These are phyloP conservation scores for Dicerorhinus sumatrensis DNA, from an alignment of 2,113 vertebrate species.

Conservation along the genomic window DNA sequence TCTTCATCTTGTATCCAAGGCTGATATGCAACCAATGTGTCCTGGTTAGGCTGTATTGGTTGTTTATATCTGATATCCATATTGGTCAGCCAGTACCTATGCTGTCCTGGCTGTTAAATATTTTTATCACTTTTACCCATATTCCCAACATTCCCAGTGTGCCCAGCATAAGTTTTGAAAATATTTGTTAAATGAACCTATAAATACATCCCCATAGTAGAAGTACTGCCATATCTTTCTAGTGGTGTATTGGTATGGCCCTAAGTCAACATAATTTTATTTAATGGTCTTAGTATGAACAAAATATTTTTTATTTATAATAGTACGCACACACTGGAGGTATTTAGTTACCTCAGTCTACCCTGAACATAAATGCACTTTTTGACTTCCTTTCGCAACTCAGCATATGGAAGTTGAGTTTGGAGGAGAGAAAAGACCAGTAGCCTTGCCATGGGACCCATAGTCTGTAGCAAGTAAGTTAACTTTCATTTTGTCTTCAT, in stretches of 20 bases:
- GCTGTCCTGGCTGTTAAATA: background rate
- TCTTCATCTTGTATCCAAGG: background rate
- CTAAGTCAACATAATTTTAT: constrained; percentile 22
- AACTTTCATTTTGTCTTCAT: constrained; percentile 44
- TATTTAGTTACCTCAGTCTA: background rate
- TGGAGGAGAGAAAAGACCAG: constrained; percentile 17
- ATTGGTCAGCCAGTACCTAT: background rate
- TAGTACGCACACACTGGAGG: background rate
- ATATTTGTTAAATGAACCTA: constrained; percentile 41
- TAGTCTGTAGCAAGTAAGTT: constrained; percentile 60
- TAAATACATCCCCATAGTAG: background rate
- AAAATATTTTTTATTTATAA: constrained; percentile 53
- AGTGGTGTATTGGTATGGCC: background rate
- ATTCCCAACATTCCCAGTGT: background rate
- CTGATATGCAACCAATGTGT: background rate
- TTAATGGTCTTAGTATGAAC: background rate
- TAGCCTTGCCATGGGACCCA: background rate
- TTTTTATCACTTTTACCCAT: background rate
- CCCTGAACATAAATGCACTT: background rate
- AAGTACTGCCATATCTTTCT: constrained; percentile 2
- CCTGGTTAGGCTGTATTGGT: background rate
- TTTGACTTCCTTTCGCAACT: constrained; percentile 35
- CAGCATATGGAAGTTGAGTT: constrained; percentile 2
- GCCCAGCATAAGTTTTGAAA: constrained; percentile 16
- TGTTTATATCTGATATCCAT: background rate